A percentile compares a stretch with the other conserved stretches of the same genome.
Evolutionary conservation across 2,797 vertebrate species (phyloP).

Genomic region (Coracias cyanogaster): DNA sequence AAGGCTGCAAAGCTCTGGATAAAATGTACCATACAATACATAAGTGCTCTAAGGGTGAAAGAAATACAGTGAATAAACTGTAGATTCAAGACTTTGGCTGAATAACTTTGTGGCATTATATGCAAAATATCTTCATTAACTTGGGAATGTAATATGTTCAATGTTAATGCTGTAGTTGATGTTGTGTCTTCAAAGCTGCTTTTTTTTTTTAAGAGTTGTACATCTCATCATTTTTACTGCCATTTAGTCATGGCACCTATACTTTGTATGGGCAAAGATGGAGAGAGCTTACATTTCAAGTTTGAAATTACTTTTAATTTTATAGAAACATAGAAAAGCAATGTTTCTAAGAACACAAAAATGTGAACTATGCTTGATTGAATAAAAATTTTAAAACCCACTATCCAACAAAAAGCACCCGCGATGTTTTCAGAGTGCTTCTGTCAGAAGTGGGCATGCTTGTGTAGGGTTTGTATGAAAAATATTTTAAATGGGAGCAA

Average conservation of each 20-base stretch:
- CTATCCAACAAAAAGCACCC: not conserved
- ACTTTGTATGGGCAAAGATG: constrained; percentile 70
- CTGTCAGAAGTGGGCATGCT: constrained; percentile 9
- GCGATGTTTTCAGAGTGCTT: constrained; percentile 3
- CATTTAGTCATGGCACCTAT: constrained; percentile 75
- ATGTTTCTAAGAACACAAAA: constrained; percentile 42
- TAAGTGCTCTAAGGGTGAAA: constrained; percentile 42
- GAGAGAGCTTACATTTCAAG: constrained; percentile 49
- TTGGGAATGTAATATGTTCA: constrained; percentile 80
- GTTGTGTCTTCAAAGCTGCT: constrained; percentile 83
- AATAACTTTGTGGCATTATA: constrained; percentile 81
- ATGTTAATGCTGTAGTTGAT: constrained; percentile 81
- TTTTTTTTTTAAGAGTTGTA: constrained; percentile 76
- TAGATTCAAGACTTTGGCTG: constrained; percentile 54
- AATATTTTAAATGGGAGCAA: constrained; percentile 41
- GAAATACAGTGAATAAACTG: constrained; percentile 38
- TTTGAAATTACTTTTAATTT: constrained; percentile 56
- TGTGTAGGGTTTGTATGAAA: not conserved
- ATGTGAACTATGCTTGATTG: constrained; percentile 37
- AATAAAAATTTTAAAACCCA: not conserved
- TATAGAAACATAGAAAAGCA: constrained; percentile 53
- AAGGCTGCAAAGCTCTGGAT: constrained; percentile 35
- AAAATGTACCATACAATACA: not conserved
- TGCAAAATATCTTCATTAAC: constrained; percentile 78
- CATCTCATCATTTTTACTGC: constrained; percentile 80